These are phyloP conservation scores for Astropecten irregularis DNA, from an alignment of 53 echinoderm and acorn worm genomes.

Conservation along the genomic window DNA sequence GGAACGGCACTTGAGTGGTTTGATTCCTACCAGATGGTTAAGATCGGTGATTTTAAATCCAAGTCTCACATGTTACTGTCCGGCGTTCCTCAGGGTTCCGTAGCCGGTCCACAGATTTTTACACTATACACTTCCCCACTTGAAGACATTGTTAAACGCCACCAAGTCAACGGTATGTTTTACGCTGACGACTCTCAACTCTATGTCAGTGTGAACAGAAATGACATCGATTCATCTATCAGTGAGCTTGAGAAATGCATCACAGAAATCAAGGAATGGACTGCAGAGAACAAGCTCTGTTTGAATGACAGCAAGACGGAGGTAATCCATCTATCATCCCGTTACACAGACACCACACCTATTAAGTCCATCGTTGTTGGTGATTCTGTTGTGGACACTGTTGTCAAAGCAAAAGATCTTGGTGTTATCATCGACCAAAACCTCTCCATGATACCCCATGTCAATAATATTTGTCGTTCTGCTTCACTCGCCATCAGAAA, in stretches of 20 bases:
- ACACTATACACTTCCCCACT: background rate
- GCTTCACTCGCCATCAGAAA: background rate
- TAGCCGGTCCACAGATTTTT: conserved; percentile 27
- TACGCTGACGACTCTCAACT: conserved; percentile 33
- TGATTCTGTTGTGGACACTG: background rate
- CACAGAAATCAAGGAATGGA: background rate
- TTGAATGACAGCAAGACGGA: conserved; percentile 30
- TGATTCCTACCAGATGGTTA: conserved; percentile 5
- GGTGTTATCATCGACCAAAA: background rate
- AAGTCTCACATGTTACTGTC: background rate
- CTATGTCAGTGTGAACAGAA: background rate
- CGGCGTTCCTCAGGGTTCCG: conserved; percentile 29
- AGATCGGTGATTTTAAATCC: background rate
- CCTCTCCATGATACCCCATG: background rate
- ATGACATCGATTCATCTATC: background rate
- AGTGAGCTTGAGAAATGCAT: background rate
- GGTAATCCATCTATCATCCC: background rate
- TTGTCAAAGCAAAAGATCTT: background rate
- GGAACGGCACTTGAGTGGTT: conserved; percentile 24
- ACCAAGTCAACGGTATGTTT: background rate
- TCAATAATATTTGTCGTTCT: background rate
- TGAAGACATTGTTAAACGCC: conserved; percentile 17
- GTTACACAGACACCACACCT: background rate
- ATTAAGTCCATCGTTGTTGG: background rate
- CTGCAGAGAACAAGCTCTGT: background rate